Evolutionary conservation across 2,797 vertebrate genomes (phyloP), one percentile per base, ranked within the genome.

Genomic region (Hydrolagus colliei): DNA sequence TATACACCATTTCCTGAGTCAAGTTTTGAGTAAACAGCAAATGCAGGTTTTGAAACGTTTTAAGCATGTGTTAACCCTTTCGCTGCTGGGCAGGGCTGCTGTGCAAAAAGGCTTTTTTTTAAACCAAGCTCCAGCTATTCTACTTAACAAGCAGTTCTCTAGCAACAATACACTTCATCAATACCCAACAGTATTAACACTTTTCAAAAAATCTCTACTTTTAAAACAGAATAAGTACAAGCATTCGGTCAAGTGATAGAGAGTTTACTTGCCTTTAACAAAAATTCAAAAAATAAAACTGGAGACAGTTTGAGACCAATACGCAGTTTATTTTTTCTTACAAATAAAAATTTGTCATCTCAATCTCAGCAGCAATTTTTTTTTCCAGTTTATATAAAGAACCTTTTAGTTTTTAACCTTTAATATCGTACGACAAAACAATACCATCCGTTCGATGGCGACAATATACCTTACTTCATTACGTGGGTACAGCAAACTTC

Each of bases 11-110:
- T 72, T 71, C 4, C 22, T 41, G 4, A 20, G 2, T 67, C 20
- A 20, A 14, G 16, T 67, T 22, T 85, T 89, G 68, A 73, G 41
- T 65, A 65, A 76, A 52, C 72, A 75, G 11, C 10, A 52, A 9
- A 91, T 89, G 87, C 87, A 89, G 87, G 87, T 88, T 73, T 10
- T n/a, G 72, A 27, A n/a, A 73, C 72, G 1, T 18, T 82, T 68
- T 68, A 82, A 82, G 4, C 67, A 18, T 20, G 11, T 13, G 91
- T 89, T 91, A 91, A 90, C 89, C 89, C 86, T 91, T 92, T 90
- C 89, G 88, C 90, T 91, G 89, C 92, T 87, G 89, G 89, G 89
- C 86, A 90, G 79, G 27, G 63, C 77, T 67, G 27, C 63, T 82
- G 27, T 68, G 63, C 67, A 20, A 18, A 67, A 68, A 16, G 16